A percentile compares a stretch with the other conserved stretches of the same genome.
phyloP scores from a whole-genome alignment of 2,113 vertebrate genomes.

The Leptocoma aspasia region DNA sequence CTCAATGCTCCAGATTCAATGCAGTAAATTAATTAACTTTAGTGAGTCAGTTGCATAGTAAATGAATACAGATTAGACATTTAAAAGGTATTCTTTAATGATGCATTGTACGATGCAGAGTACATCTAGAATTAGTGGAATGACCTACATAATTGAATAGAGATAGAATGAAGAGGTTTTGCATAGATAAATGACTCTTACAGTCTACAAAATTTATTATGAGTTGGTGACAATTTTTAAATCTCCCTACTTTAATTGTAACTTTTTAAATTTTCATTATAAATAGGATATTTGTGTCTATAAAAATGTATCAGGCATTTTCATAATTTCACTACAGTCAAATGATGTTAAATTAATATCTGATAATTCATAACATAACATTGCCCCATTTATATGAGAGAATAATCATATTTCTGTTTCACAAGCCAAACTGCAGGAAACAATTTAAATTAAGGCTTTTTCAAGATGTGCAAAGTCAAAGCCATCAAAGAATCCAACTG shows the following conservation, averaged over 20 bases:
- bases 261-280: neutral
- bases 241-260: neutral
- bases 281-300: neutral
- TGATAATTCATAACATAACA: neutral
- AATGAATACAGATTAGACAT: constrained; percentile 19
- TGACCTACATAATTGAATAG: neutral
- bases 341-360: neutral
- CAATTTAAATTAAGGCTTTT: neutral
- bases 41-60: neutral
- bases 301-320: neutral
- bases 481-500: neutral
- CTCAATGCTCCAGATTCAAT: neutral
- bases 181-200: neutral
- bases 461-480: neutral
- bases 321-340: neutral
- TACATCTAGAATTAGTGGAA: neutral
- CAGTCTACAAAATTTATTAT: neutral
- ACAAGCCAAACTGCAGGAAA: neutral
- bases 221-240: neutral
- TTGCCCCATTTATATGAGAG: neutral
- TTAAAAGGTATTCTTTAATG: neutral
- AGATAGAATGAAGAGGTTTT: neutral
- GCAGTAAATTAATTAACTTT: constrained; percentile 31
- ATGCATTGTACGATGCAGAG: neutral
- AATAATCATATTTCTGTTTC: neutral